Percentiles rank a stretch among this genome's conserved stretches.
Evolutionary conservation across 2,888 invertebrate genomes (phyloP).

Genomic region (Lymantria dispar): DNA sequence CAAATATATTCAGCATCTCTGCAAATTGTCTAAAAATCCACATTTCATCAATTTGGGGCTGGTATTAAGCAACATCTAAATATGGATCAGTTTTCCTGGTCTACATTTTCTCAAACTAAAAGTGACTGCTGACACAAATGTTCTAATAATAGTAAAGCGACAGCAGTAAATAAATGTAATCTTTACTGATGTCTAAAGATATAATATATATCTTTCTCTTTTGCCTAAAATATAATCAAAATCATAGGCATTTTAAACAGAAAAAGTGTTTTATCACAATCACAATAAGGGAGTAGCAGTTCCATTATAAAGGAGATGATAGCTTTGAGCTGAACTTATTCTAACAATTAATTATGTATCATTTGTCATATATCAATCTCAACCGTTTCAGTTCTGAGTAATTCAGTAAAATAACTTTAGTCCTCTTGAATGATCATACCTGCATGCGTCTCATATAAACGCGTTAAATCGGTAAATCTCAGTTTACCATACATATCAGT

Average conservation of each 20-base stretch:
- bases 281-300: conserved; percentile 13
- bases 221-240: conserved; percentile 13
- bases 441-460: conserved; percentile 16
- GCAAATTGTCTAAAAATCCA: background rate
- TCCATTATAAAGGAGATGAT: conserved; percentile 25
- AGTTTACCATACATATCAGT: conserved; percentile 22
- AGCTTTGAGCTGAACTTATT: conserved; percentile 24
- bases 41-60: background rate
- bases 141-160: background rate
- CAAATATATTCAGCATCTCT: conserved; percentile 21
- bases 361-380: conserved; percentile 21
- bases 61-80: background rate
- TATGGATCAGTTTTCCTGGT: background rate
- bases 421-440: conserved; percentile 26
- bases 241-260: conserved; percentile 12
- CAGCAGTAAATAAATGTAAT: background rate
- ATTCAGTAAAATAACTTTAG: conserved; percentile 18
- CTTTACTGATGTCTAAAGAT: conserved; percentile 9
- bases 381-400: conserved; percentile 21
- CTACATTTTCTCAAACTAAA: background rate
- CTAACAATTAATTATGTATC: conserved; percentile 25
- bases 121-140: background rate
- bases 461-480: conserved; percentile 22
- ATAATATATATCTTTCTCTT: conserved; percentile 12
- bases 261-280: conserved; percentile 21